Percentiles rank a stretch among this genome's conserved stretches.
phyloP scores from a whole-genome alignment of 1,140 invertebrate genomes.

The Formica selysi region DNA sequence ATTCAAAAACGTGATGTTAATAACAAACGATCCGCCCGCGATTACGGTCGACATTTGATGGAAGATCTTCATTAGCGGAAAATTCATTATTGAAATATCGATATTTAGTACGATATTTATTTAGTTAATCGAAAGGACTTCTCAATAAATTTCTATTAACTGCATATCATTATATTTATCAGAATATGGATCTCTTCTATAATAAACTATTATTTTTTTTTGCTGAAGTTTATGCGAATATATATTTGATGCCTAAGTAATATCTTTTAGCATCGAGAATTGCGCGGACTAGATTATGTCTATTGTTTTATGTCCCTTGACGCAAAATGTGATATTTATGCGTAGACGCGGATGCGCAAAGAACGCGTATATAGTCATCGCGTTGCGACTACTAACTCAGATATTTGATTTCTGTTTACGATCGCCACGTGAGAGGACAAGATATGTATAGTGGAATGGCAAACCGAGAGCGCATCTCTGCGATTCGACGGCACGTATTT shows the following conservation, averaged over 20 bases:
- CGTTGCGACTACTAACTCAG: not conserved
- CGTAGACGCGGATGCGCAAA: not conserved
- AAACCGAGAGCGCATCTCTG: not conserved
- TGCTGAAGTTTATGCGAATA: too few species aligned
- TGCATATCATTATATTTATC: not conserved
- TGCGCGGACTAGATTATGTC: not conserved
- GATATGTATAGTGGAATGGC: not conserved
- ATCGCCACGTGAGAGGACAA: not conserved
- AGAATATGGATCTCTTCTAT: not conserved
- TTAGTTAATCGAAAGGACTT: not conserved
- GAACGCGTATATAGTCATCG: not conserved
- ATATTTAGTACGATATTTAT: not conserved
- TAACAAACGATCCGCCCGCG: not conserved
- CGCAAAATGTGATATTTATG: not conserved
- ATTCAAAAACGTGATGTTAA: slow-evolving; percentile 14
- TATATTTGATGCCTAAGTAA: too few species aligned
- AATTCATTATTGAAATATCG: not conserved
- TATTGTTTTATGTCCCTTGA: not conserved
- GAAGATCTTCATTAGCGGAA: not conserved
- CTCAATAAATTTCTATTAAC: not conserved
- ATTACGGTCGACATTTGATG: not conserved
- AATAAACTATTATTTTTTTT: too few species aligned
- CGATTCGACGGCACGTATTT: slow-evolving; percentile 44
- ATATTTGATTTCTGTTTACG: slow-evolving; percentile 34
- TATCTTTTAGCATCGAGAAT: too few species aligned